Evolutionary conservation across 2,797 vertebrate species (phyloP), one percentile per base, ranked within the genome.

Genomic region (Vespertilio murinus): DNA sequence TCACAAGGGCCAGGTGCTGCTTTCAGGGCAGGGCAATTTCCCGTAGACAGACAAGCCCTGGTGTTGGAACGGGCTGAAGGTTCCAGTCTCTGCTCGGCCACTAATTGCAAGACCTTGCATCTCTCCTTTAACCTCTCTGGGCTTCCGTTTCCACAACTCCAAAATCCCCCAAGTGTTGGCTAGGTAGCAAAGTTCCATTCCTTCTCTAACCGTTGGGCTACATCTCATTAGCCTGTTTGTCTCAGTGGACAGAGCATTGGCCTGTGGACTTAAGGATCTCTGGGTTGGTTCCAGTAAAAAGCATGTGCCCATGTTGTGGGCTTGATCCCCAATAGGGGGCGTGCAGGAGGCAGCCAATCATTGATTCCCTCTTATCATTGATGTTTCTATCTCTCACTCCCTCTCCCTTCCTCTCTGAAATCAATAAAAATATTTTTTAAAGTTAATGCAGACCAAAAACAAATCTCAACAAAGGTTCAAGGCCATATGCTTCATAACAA

Each of bases 11-110:
- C 11, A 33, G 69, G 47, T 2, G 2, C 45, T 30, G 17, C 40
- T 54, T 25, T 67, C 78, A 40, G 40, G 71, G 16, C 1, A 2
- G 22, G 35, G 6, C 9, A 8, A 49, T 3, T 6, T 61, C 2
- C 6, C 2, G 0, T 0, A 35, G 56, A 89, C 22, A 23, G 20
- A 80, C 7, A 3, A 70, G 74, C 30, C 28, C 25, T 35, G 11
- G 3, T 0, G 8, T 20, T 35, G 6, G 22, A 69, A 3, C 5
- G 2, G 18, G 18, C 40, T 17, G 1, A 0, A 2, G 80, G 10
- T 65, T 49, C 64, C 17, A 65, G 17, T 23, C 8, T 64, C 7
- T 14, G 18, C 47, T 77, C 10, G 22, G n/a, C 17, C 28, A 47
- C 9, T 5, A 5, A 80, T 1, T 75, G 2, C 22, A 56, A 23